These are phyloP conservation scores for Sapayoa aenigma DNA, from an alignment of 2,113 vertebrate genomes.

Conservation along the genomic window DNA sequence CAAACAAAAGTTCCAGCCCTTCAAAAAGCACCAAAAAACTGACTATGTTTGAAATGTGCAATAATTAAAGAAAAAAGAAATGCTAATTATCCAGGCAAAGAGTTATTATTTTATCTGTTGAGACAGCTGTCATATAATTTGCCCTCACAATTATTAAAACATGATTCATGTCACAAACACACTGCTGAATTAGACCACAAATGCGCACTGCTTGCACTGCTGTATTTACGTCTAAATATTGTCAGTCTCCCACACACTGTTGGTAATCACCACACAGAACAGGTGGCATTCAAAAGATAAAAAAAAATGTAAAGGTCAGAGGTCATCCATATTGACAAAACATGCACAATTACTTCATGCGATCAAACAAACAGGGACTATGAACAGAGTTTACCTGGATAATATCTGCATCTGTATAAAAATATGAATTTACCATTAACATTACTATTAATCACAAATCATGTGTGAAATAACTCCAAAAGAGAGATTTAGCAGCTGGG, in stretches of 20 bases:
- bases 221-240: conserved; percentile 48
- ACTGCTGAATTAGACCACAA: conserved; percentile 50
- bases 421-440: background rate
- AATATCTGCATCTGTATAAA: background rate
- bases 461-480: background rate
- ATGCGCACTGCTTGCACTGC: conserved; percentile 22
- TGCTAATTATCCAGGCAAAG: conserved; percentile 2
- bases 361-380: background rate
- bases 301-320: conserved; percentile 7
- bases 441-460: background rate
- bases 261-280: background rate
- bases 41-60: background rate
- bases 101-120: conserved; percentile 14
- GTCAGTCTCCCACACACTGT: background rate
- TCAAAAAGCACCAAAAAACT: background rate
- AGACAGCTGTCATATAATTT: conserved; percentile 19
- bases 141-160: conserved; percentile 49
- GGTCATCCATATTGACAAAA: background rate
- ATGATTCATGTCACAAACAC: conserved; percentile 11
- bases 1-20: background rate
- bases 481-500: background rate
- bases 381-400: background rate
- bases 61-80: conserved; percentile 12
- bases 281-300: background rate
- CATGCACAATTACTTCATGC: background rate